Base-by-base conservation (phyloP, 2,797 vertebrate genomes). In the Corythornis leucogaster region DNA sequence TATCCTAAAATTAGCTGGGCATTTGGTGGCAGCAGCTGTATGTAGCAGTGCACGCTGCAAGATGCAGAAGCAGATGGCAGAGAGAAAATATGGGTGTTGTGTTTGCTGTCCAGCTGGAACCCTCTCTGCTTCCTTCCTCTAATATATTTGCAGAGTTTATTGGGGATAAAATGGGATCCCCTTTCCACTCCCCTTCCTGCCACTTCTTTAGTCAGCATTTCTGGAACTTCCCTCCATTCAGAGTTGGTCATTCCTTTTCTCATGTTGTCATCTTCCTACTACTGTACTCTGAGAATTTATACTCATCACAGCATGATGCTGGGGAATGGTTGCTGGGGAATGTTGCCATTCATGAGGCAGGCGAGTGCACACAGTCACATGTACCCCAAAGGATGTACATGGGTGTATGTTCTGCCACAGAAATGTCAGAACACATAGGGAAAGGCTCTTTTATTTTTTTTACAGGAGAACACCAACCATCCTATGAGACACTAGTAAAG, bases 21-120 rank as follows among this genome's bases (percentile, higher is more conserved):
- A 91, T 91, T 96, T 96, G 90, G 88, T 77, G 89, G 68, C 69
- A 92, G 94, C 95, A 96, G 90, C 93, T 96, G 95, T 86, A 91
- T 10, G 43, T 55, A 71, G 71, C 58, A 85, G 57, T 77, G 58
- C 28, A 22, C 9, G 18, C 9, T 74, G 57, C n/a, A 55, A 74
- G 59, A 90, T 13, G 20, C 10, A 74, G 62, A 86, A 92, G 87
- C 95, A 95, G 94, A 87, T 91, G 94, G 80, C 75, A 48, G 16
- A 30, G 54, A 92, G 62, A 85, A 92, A 90, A 84, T 46, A 48
- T 0, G 42, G n/a, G 38, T 75, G 25, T 71, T 71, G 87, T 90
- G 58, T 85, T 91, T 62, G 21, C 22, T 75, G 54, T 75, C 71
- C 12, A 1, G 64, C 11, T 28, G 40, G 28, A 87, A 57, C 13